Conservation (phyloP, 2,888 invertebrate species). For the Apodemia mormo region DNA sequence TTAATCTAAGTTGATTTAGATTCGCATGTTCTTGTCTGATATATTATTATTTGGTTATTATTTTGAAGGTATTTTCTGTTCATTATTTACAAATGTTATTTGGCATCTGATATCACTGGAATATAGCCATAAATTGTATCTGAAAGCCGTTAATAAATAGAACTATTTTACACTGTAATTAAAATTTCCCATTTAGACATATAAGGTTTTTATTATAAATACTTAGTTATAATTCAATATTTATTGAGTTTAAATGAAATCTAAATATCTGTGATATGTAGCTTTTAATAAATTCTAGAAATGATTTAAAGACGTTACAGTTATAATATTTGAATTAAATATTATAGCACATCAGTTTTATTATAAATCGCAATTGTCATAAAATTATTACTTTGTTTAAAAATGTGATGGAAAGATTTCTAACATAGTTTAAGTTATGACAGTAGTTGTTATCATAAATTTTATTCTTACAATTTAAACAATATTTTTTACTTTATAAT, state of each 20-base stretch:
- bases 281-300: background rate
- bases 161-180: background rate
- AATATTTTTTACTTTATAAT: background rate
- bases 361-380: no score
- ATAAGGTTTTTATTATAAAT: no score
- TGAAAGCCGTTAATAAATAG: conserved; percentile 22
- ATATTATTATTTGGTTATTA: conserved; percentile 17
- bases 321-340: no score
- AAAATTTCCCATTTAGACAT: no score
- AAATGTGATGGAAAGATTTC: background rate
- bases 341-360: no score
- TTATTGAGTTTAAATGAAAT: background rate
- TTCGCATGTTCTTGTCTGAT: conserved; percentile 29
- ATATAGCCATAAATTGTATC: conserved; percentile 48
- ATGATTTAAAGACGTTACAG: background rate
- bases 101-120: conserved; percentile 67
- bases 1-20: conserved; percentile 46
- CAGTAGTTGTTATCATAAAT: background rate
- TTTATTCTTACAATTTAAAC: conserved; percentile 15
- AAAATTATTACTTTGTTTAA: no score
- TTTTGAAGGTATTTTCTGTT: background rate
- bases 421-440: background rate
- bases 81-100: conserved; percentile 44
- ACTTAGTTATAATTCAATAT: no score
- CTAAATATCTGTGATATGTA: conserved; percentile 2